Conservation (phyloP, 2,113 vertebrate species). For the Macroglossus sobrinus region DNA sequence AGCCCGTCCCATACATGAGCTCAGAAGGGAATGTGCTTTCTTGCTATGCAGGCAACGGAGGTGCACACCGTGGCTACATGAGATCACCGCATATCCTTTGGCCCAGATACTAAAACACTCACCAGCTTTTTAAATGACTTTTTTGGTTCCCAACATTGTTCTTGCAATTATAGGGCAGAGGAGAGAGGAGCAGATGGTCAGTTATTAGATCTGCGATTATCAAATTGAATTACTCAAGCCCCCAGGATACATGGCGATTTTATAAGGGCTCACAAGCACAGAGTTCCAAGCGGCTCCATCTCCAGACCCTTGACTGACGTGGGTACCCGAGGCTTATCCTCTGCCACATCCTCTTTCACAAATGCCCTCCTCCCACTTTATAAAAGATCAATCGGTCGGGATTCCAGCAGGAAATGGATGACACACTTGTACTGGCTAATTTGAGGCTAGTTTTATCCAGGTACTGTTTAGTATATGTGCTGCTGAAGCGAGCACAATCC, state of each 20-base stretch:
- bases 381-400: neutral
- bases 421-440: accelerated
- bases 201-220: neutral
- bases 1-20: neutral
- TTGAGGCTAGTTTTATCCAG: neutral
- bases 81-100: neutral
- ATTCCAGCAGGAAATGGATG: neutral
- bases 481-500: neutral
- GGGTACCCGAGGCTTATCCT: neutral
- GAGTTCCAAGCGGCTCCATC: neutral
- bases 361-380: neutral
- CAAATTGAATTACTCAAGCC: neutral
- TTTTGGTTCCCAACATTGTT: neutral
- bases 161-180: neutral
- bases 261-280: neutral
- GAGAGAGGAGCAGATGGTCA: neutral
- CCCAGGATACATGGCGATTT: accelerated
- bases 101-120: neutral
- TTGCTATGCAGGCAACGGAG: neutral
- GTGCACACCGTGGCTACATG: accelerated
- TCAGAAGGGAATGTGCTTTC: neutral
- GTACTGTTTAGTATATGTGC: neutral
- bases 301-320: neutral
- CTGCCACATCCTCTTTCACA: neutral
- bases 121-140: neutral